Percentiles rank a stretch among this genome's conserved stretches.
Conservation (phyloP, 1,140 invertebrate species). For the Drosophila kikkawai region DNA sequence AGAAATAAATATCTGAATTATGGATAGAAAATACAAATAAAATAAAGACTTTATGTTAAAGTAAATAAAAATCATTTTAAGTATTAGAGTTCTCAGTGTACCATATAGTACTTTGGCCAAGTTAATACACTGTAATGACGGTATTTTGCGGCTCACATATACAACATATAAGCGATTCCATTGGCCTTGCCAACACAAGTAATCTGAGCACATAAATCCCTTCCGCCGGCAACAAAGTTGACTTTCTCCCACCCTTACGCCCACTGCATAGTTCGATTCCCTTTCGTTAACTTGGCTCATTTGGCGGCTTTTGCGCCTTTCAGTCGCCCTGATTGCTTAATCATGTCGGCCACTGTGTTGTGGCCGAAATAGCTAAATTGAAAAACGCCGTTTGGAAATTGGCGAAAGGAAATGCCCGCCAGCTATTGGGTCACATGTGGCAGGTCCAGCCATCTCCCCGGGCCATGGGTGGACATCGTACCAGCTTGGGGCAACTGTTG, state of each 20-base stretch:
- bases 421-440: constrained; percentile 36
- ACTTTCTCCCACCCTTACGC: neutral
- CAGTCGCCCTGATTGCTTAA: constrained; percentile 71
- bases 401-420: constrained; percentile 37
- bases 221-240: constrained; percentile 44
- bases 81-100: neutral
- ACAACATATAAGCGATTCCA: constrained; percentile 68
- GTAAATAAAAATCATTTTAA: neutral
- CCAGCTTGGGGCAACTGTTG: constrained; percentile 34
- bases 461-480: constrained; percentile 20
- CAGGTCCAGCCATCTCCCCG: constrained; percentile 24
- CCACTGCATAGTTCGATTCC: constrained; percentile 2
- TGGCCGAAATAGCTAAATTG: constrained; percentile 75
- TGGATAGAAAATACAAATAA: neutral
- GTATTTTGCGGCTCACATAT: constrained; percentile 55
- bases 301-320: constrained; percentile 63
- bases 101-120: constrained; percentile 4
- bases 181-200: constrained; percentile 43
- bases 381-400: constrained; percentile 71
- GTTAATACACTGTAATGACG: constrained; percentile 59
- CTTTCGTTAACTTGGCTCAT: constrained; percentile 35
- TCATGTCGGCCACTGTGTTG: constrained; percentile 69
- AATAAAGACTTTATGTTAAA: neutral
- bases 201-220: constrained; percentile 72
- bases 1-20: neutral